A percentile compares a stretch with the other conserved stretches of the same genome.
Evolutionary conservation across 2,113 vertebrate genomes (phyloP).

Genomic region (Nycticebus coucang): DNA sequence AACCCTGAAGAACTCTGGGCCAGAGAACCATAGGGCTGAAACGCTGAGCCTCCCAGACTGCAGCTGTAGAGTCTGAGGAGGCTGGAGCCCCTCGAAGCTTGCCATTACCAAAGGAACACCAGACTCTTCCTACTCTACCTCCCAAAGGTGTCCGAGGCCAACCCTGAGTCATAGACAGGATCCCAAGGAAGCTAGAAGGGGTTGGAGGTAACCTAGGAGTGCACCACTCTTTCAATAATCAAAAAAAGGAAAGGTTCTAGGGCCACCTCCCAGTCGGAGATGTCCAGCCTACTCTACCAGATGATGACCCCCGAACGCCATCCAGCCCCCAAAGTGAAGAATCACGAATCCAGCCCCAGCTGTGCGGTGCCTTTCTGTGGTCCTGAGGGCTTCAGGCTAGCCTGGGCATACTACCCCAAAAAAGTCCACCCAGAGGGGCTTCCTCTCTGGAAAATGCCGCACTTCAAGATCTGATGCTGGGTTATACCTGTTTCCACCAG

Average conservation of each 20-base stretch:
- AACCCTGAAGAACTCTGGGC: not conserved
- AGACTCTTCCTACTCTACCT: not conserved
- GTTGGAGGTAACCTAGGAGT: not conserved
- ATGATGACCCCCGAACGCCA: not conserved
- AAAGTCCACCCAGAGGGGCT: not conserved
- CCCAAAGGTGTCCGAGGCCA: not conserved
- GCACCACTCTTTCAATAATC: not conserved
- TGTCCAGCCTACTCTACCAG: not conserved
- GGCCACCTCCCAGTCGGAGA: fast-evolving
- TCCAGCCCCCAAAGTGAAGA: not conserved
- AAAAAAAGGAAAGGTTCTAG: not conserved
- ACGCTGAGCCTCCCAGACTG: not conserved
- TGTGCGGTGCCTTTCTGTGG: not conserved
- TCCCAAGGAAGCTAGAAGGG: not conserved
- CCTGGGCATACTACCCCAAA: not conserved
- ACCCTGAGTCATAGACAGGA: not conserved
- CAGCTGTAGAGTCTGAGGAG: not conserved
- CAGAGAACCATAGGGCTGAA: not conserved
- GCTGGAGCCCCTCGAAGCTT: not conserved
- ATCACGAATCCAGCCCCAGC: not conserved
- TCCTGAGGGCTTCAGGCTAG: not conserved
- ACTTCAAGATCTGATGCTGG: not conserved
- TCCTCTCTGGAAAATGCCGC: not conserved
- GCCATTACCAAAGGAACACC: not conserved
- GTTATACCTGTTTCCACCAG: not conserved